A percentile compares a stretch with the other conserved stretches of the same genome.
Conservation (phyloP, 2,888 invertebrate genomes). For the Ennomos quercinarius region DNA sequence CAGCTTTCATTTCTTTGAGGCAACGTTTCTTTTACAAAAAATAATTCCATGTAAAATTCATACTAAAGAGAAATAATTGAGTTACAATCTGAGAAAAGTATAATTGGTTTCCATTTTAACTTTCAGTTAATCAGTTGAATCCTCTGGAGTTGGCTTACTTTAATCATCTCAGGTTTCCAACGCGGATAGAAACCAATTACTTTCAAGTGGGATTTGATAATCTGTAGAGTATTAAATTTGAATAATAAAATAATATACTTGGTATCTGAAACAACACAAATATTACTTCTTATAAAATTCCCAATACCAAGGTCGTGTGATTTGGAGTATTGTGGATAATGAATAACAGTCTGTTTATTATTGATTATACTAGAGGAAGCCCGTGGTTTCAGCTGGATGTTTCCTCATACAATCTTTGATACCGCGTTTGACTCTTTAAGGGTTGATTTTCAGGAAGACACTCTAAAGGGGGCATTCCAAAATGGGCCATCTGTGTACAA, state of each 20-base stretch:
- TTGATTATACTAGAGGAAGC: too few relatives aligned
- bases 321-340: too few relatives aligned
- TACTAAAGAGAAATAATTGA: conserved; percentile 19
- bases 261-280: too few relatives aligned
- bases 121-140: conserved; percentile 21
- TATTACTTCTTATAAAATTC: too few relatives aligned
- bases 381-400: too few relatives aligned
- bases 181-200: conserved; percentile 6
- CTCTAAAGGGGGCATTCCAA: too few relatives aligned
- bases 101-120: conserved; percentile 24
- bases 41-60: conserved; percentile 16
- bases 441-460: too few relatives aligned
- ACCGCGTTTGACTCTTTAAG: too few relatives aligned
- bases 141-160: conserved; percentile 19
- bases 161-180: conserved; percentile 20
- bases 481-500: too few relatives aligned
- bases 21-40: conserved; percentile 14
- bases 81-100: conserved; percentile 19
- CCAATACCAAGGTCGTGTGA: too few relatives aligned
- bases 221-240: neutral
- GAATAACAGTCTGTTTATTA: too few relatives aligned
- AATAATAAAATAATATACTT: conserved; percentile 3
- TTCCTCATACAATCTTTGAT: too few relatives aligned
- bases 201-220: neutral
- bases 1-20: conserved; percentile 24